Evolutionary conservation across 2,113 vertebrate genomes (phyloP), one percentile per base, ranked within the genome.

Genomic region (Todiramphus chloris): DNA sequence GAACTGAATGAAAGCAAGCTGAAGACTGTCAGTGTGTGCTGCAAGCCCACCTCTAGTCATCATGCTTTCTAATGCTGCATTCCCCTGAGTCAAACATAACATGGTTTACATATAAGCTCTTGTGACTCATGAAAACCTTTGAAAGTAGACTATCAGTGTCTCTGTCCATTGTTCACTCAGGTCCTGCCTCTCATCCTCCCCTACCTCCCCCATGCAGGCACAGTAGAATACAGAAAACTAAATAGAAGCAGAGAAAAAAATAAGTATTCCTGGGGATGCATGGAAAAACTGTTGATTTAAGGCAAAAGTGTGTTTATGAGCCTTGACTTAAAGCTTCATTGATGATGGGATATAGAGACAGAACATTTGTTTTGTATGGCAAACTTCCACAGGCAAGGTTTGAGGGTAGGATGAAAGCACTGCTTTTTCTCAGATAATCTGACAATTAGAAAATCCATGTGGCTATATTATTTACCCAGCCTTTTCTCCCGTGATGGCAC

Each of bases 351-450:
- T 62, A 39, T 51, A 82, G 37, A 88, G 13, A 31, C 24, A 39
- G 7, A 63, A 50, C 0, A 0, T 56, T 88, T 0, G 0, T 30
- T 83, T 89, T 73, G 8, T 39, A 30, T 35, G 8, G 25, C 51
- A 88, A 25, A 64, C 51, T 59, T 88, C 23, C 19, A 23, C 14
- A 20, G 46, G 30, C 20, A 81, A 16, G 2, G 10, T 76, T 56
- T 83, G 43, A 79, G 25, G 23, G 18, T 19, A 68, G 13, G 33
- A 37, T 0, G 3, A 78, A 89, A 17, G 2, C 23, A 21, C 16
- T 56, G 13, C 11, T 76, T 72, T 76, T 20, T 67, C 39, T 79
- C 48, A 60, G 68, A 79, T 50, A 79, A 68, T 15, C 10, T 83
- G 30, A 28, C 3, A 33, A 21, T 43, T 66, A 66, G 24, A 77